Percentiles rank a stretch among this genome's conserved stretches.
phyloP scores from a whole-genome alignment of 2,797 vertebrate genomes.

The Microctenopoma lineatum region DNA sequence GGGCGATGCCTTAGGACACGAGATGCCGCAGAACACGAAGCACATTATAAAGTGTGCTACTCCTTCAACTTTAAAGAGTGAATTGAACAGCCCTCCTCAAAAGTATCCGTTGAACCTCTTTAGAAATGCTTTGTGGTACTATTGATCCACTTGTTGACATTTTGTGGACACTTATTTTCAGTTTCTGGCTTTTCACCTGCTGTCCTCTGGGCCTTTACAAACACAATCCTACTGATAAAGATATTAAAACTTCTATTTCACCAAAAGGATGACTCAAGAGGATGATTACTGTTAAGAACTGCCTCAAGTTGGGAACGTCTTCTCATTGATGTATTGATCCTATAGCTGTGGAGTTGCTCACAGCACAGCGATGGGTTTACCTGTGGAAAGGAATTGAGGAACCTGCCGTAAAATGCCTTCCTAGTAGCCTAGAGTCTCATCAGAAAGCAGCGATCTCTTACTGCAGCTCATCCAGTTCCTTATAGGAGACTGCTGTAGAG shows the following conservation, averaged over 20 bases:
- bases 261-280: slow-evolving; percentile 39
- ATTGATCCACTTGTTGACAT: slow-evolving; percentile 53
- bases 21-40: slow-evolving; percentile 22
- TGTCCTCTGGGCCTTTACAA: slow-evolving; percentile 19
- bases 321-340: slow-evolving; percentile 63
- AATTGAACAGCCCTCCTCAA: slow-evolving; percentile 9
- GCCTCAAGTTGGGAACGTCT: slow-evolving; percentile 34
- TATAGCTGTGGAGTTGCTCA: slow-evolving; percentile 20
- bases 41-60: slow-evolving; percentile 20
- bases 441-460: slow-evolving; percentile 41
- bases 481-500: slow-evolving; percentile 35
- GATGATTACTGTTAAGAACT: slow-evolving; percentile 37
- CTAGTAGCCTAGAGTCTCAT: slow-evolving; percentile 47
- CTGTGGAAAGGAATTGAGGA: slow-evolving; percentile 48
- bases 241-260: slow-evolving; percentile 37
- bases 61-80: slow-evolving; percentile 32
- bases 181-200: slow-evolving; percentile 12
- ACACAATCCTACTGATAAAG: slow-evolving; percentile 40
- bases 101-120: slow-evolving; percentile 15
- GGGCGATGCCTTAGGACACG: slow-evolving; percentile 30
- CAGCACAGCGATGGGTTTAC: slow-evolving; percentile 42
- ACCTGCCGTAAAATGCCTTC: slow-evolving; percentile 41
- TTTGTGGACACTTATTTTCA: slow-evolving; percentile 21
- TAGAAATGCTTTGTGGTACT: slow-evolving; percentile 24
- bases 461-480: slow-evolving; percentile 38